A percentile compares a stretch with the other conserved stretches of the same genome.
Evolutionary conservation across 2,888 invertebrate genomes (phyloP).

Genomic region (Drymonia ruficornis): DNA sequence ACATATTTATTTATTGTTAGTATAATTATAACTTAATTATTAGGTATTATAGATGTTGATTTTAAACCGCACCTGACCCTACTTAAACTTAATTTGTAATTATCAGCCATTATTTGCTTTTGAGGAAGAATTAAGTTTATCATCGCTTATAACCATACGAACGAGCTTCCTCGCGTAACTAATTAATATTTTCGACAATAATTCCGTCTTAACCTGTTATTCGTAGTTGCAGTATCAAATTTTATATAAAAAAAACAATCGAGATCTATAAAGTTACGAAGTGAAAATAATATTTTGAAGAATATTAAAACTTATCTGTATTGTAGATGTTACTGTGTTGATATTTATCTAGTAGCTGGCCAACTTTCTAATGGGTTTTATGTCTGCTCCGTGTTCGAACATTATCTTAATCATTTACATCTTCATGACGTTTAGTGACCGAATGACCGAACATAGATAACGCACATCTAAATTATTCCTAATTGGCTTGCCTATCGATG

Average conservation of each 20-base stretch:
- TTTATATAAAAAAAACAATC: constrained; percentile 39
- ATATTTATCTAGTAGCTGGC: constrained; percentile 41
- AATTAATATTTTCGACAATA: constrained; percentile 57
- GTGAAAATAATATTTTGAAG: constrained; percentile 40
- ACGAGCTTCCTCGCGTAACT: constrained; percentile 50
- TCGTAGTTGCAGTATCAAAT: constrained; percentile 47
- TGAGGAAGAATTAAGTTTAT: constrained; percentile 13
- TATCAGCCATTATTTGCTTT: too few relatives aligned
- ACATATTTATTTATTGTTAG: too few relatives aligned
- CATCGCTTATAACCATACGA: constrained; percentile 9
- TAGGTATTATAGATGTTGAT: not conserved
- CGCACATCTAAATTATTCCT: constrained; percentile 18
- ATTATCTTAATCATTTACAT: constrained; percentile 10
- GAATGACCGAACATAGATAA: constrained; percentile 9
- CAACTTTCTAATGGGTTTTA: constrained; percentile 19
- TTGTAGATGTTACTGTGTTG: constrained; percentile 22
- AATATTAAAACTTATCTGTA: constrained; percentile 27
- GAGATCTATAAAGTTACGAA: constrained; percentile 23
- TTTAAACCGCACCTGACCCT: not conserved
- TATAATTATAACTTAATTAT: too few relatives aligned
- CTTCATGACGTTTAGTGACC: not conserved
- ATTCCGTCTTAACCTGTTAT: constrained; percentile 48
- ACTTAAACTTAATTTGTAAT: not conserved
- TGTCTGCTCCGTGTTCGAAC: constrained; percentile 19
- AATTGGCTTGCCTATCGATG: constrained; percentile 18